These are phyloP conservation scores for Alcedo atthis DNA, from an alignment of 2,797 vertebrate species.

Conservation along the genomic window DNA sequence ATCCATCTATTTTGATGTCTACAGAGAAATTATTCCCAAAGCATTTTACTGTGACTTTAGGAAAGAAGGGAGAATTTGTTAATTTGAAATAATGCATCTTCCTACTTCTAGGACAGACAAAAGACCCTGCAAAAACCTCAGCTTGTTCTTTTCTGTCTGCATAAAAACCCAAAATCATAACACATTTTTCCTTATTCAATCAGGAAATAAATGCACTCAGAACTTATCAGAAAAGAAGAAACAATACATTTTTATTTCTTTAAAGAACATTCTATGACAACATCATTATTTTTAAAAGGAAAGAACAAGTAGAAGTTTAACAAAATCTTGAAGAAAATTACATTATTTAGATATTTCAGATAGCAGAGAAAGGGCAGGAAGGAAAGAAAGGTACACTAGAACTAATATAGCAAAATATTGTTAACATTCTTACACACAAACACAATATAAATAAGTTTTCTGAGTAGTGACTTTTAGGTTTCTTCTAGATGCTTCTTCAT, in stretches of 20 bases:
- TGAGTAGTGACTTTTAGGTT: not conserved
- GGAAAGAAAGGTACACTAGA: not conserved
- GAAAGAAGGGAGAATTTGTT: not conserved
- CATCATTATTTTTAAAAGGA: not conserved
- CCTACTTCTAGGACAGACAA: not conserved
- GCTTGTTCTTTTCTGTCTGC: not conserved
- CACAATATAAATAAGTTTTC: not conserved
- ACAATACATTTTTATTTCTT: not conserved
- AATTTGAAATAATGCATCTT: not conserved
- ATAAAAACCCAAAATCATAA: not conserved
- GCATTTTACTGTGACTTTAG: not conserved
- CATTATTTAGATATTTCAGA: not conserved
- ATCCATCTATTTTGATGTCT: not conserved
- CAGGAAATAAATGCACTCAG: not conserved
- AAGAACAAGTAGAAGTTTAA: not conserved
- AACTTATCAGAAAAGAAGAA: not conserved
- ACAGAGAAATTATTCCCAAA: not conserved
- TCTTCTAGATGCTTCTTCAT: not conserved
- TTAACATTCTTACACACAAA: not conserved
- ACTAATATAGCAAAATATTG: not conserved
- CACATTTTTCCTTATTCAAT: not conserved
- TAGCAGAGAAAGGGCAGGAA: not conserved
- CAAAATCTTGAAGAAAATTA: not conserved
- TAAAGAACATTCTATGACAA: not conserved
- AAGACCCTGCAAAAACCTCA: not conserved